phyloP scores from a whole-genome alignment of 2,797 vertebrate genomes.

The Dendrocincla fuliginosa region DNA sequence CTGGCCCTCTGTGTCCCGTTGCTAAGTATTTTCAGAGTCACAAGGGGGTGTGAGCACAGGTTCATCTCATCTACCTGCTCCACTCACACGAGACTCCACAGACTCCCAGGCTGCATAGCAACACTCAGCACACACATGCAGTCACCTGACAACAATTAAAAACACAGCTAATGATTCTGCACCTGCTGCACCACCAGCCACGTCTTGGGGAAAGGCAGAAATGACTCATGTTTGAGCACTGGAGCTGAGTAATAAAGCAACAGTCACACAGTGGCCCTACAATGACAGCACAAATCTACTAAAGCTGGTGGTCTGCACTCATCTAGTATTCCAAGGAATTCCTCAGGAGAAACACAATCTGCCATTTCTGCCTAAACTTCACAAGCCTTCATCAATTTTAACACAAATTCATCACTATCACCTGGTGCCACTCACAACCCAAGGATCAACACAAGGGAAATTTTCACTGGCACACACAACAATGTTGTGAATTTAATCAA shows the following conservation, averaged over 20 bases:
- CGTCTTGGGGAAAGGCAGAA: background rate
- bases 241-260: background rate
- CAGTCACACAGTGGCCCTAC: background rate
- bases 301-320: background rate
- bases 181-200: background rate
- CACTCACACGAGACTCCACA: background rate
- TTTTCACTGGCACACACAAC: background rate
- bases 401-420: background rate
- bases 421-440: background rate
- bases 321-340: background rate
- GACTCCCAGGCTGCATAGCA: background rate
- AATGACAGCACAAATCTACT: background rate
- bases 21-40: background rate
- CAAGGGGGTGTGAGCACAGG: background rate
- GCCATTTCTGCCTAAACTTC: background rate
- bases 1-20: background rate
- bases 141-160: background rate
- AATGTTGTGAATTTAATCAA: background rate
- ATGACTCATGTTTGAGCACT: background rate
- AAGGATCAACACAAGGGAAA: background rate
- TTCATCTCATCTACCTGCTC: background rate
- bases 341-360: background rate
- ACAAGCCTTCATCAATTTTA: background rate
- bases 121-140: background rate
- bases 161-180: background rate